Evolutionary conservation across 2,888 invertebrate genomes (phyloP).

Genomic region (Limnephilus marmoratus): DNA sequence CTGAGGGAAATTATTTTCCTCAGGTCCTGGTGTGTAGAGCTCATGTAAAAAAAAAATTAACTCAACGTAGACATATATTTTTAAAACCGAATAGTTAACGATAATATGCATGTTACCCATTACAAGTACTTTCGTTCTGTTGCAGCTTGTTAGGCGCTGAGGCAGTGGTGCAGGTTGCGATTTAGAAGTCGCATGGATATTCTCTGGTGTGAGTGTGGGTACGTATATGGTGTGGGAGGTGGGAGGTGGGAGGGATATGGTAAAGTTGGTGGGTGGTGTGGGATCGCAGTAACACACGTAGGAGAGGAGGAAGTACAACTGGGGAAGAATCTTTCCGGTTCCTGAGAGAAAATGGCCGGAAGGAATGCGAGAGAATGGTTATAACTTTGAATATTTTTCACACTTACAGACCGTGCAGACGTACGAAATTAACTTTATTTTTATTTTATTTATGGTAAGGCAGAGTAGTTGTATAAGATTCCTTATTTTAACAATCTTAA

Average conservation of each 20-base stretch:
- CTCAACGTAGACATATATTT: no score
- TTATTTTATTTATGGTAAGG: no score
- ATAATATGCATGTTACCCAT: neutral
- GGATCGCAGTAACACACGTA: neutral
- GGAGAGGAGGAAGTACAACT: slow-evolving; percentile 28
- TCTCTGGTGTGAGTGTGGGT: no score
- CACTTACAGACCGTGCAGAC: no score
- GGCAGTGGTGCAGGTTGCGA: neutral
- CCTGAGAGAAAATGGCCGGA: slow-evolving; percentile 34
- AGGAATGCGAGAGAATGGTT: neutral
- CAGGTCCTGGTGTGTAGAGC: no score
- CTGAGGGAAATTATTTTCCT: no score
- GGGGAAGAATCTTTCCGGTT: slow-evolving; percentile 35
- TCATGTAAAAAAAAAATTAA: no score
- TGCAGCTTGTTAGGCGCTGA: neutral
- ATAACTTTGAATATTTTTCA: neutral
- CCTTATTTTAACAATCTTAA: no score
- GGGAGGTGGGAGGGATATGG: neutral
- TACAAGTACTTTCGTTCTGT: neutral
- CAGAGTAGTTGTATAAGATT: no score
- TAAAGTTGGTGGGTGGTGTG: neutral
- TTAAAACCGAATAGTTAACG: no score
- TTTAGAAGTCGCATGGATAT: neutral
- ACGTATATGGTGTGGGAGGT: neutral
- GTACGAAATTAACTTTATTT: no score